Base-by-base conservation (phyloP, 2,113 vertebrate genomes). In the Holacanthus passer region DNA sequence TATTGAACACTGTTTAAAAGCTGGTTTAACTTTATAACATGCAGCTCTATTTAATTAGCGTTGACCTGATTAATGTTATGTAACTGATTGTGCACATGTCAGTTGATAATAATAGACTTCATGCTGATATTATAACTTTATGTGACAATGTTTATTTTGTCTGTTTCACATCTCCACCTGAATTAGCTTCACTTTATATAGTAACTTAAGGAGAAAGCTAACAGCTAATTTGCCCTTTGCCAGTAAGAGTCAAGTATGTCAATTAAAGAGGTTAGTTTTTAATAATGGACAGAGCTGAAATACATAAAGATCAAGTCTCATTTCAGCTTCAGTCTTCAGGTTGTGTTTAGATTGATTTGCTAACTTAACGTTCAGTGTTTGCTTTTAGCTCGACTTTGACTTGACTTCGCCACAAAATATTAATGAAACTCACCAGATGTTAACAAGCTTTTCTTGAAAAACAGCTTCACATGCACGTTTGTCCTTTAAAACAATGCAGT, bases 351-450 rank as follows among this genome's bases (percentile, higher is more conserved):
- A 13, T 11, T 22, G 5, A 31, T 27, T 10, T 56, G 59, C 16
- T 70, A 68, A 41, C 66, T 75, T 2, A 53, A 67, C 22, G 7
- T 59, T 59, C 12, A 58, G 52, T 41, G 12, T 7, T 22, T 29
- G 67, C 58, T 70, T 16, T 22, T 1, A 48, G 45, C 47, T 59
- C 14, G 4, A 67, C 11, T 47, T 47, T 13, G 1, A n/a, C 31
- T 10, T 2, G 2, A 73, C 10, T 68, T 65, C 29, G 19, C 10
- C 24, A 66, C 31, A n/a, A 47, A 56, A n/a, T 5, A 11, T 64
- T 2, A 29, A n/a, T 17, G 1, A 78, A 12, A 85, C 83, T 88
- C 82, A 87, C 72, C 83, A 43, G 47, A 81, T 1, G 22, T 29
- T 39, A 35, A 4, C 27, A n/a, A 10, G 32, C 16, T 1, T 53